Conservation (phyloP, 1,140 invertebrate genomes). For the Pseudomyrmex flavicornis region DNA sequence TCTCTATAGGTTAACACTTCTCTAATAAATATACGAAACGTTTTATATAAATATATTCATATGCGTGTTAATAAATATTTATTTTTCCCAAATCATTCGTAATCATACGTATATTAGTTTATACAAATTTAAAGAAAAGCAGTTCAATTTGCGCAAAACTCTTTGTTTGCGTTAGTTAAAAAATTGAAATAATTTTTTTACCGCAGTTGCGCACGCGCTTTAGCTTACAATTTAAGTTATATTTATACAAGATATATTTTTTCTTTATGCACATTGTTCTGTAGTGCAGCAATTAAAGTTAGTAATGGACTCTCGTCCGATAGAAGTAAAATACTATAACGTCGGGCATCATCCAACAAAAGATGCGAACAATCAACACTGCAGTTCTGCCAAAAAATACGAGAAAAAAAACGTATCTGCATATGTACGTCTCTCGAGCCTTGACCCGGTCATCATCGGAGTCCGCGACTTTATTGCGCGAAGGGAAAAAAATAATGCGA, state of each 20-base stretch:
- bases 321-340: slow-evolving; percentile 44
- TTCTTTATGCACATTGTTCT: slow-evolving; percentile 4
- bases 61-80: too few species aligned
- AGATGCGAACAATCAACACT: slow-evolving; percentile 40
- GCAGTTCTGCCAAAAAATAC: slow-evolving; percentile 34
- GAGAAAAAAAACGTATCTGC: slow-evolving; percentile 22
- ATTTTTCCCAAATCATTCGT: too few species aligned
- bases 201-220: background rate
- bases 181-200: background rate
- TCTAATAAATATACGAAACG: too few species aligned
- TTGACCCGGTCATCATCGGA: slow-evolving; percentile 61
- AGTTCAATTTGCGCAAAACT: background rate
- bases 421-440: slow-evolving; percentile 46
- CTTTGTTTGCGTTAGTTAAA: background rate
- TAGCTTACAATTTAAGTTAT: background rate
- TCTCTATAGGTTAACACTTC: too few species aligned
- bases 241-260: slow-evolving; percentile 34
- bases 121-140: too few species aligned
- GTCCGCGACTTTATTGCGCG: background rate
- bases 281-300: slow-evolving; percentile 47
- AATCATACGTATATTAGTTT: too few species aligned
- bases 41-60: too few species aligned
- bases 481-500: slow-evolving; percentile 28
- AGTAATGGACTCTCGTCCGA: slow-evolving; percentile 45
- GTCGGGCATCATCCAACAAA: slow-evolving; percentile 33